Percentiles rank a stretch among this genome's conserved stretches.
Conservation (phyloP, 2,888 invertebrate species). For the Conistra vaccinii region DNA sequence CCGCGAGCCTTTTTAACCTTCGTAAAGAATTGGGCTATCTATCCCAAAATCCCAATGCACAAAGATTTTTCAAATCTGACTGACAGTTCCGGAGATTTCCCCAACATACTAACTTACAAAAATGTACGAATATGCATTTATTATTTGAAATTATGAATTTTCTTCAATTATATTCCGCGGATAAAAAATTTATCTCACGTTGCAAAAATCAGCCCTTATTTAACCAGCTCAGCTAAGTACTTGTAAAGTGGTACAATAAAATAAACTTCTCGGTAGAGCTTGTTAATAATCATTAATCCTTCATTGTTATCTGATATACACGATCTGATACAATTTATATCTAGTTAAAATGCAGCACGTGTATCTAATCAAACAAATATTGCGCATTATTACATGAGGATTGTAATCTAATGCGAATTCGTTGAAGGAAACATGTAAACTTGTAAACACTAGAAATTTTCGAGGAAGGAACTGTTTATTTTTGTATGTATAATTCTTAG, state of each 20-base stretch:
- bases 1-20: too few species aligned
- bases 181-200: neutral
- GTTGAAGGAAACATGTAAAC: constrained; percentile 29
- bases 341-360: constrained; percentile 5
- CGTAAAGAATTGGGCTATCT: too few species aligned
- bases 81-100: too few species aligned
- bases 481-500: constrained; percentile 56
- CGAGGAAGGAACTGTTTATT: constrained; percentile 52
- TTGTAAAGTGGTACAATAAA: neutral
- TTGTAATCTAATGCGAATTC: constrained; percentile 24
- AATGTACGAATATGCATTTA: too few species aligned
- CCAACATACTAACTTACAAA: too few species aligned
- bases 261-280: neutral
- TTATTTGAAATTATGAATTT: neutral
- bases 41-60: too few species aligned
- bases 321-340: neutral
- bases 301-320: neutral
- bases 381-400: constrained; percentile 37
- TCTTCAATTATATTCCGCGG: neutral
- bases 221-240: neutral
- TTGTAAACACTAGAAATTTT: constrained; percentile 50
- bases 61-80: too few species aligned
- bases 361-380: constrained; percentile 44
- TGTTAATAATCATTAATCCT: neutral
- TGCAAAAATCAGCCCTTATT: neutral